phyloP scores from a whole-genome alignment of 2,797 vertebrate genomes.

The Hapalemur alaotrensis region DNA sequence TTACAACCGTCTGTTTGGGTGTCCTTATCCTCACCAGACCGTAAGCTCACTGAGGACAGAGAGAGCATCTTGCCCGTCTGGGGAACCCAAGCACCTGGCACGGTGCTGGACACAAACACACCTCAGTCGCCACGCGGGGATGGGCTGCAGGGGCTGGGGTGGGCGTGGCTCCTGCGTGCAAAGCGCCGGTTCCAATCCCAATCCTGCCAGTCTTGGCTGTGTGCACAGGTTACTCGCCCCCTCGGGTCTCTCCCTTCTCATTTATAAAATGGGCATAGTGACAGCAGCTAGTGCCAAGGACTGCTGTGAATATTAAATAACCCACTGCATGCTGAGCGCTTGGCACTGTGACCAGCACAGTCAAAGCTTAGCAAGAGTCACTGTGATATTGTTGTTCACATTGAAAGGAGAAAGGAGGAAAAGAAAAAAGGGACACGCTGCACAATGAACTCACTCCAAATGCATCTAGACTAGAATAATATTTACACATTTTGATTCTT shows the following conservation, averaged over 20 bases:
- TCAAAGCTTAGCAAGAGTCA: too few relatives aligned
- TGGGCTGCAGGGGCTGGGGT: fast-evolving
- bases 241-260: neutral
- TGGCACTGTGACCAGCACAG: too few relatives aligned
- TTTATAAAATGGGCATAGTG: neutral
- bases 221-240: neutral
- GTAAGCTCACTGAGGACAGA: neutral
- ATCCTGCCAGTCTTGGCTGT: neutral
- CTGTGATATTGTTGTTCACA: too few relatives aligned
- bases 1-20: neutral
- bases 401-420: neutral
- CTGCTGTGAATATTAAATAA: too few relatives aligned
- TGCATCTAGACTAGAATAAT: neutral
- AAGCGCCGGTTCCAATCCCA: neutral
- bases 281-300: too few relatives aligned
- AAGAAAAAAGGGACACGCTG: fast-evolving
- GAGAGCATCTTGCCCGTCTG: neutral
- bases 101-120: fast-evolving
- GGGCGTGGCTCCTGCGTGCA: neutral
- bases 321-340: too few relatives aligned
- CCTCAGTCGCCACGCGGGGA: fast-evolving
- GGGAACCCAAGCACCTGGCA: too few relatives aligned
- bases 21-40: neutral
- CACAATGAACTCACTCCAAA: neutral
- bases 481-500: neutral